Evolutionary conservation across 30 jellyfish, hydroid and myxozoan genomes (phyloP), one percentile per base, ranked within the genome.

Genomic region (Aurelia coerulea): DNA sequence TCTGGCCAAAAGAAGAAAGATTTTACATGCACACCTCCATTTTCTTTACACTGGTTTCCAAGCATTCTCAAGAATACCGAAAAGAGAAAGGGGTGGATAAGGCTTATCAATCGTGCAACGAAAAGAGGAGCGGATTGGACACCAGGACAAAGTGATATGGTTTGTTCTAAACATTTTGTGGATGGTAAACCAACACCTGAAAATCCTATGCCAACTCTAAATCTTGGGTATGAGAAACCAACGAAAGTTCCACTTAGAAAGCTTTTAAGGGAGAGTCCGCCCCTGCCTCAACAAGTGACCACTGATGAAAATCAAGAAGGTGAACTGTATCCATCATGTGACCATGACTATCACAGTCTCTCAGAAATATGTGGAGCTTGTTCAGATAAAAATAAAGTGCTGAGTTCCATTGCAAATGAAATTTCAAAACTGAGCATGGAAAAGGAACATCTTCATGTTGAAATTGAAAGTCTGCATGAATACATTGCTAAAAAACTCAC

Each of bases 111-210:
- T 73, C 23, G 84, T 14, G 80, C 51, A 75, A 18, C 75, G 53
- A 32, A 51, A 46, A 15, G 42, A 29, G 56, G 31, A 34, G 73
- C 75, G 7, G 46, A 17, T 19, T 52, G 73, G 33, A 56, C 33
- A 17, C 74, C 86, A 32, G 73, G 37, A 31, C 58, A 56, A 49
- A 75, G 73, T 16, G 86, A 75, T 52, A 34, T 32, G 53, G 86
- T 82, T 46, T 68, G 92, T 84, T 82, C 92, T 49, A 82, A 82
- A 77, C 92, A 82, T 49, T 82, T 69, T 59, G 41, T 52, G 18
- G 77, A 52, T 82, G 92, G 92, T 14, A 70, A 82, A 82, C 76
- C 83, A 82, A 82, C 92, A 49, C 11, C 87, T 5, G 35, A 34
- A 56, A 52, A 54, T 53, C 79, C 65, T 29, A 23, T 39, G 35